Percentiles rank a stretch among this genome's conserved stretches.
These are phyloP conservation scores for Paratrypauchen microcephalus DNA, from an alignment of 2,797 vertebrate genomes.

Conservation along the genomic window DNA sequence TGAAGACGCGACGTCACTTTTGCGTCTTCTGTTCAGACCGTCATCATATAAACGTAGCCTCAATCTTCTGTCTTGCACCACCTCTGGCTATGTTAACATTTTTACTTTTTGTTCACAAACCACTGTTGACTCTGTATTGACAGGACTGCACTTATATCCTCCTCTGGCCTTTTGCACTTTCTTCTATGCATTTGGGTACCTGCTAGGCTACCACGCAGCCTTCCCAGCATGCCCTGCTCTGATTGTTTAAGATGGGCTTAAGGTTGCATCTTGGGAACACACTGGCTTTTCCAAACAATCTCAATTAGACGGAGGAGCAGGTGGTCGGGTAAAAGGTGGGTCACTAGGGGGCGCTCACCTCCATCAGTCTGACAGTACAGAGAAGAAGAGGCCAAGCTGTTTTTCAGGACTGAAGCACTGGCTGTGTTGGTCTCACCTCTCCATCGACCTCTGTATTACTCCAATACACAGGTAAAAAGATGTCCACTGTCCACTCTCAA, in stretches of 20 bases:
- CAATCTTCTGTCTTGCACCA: not conserved
- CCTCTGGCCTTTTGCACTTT: conserved; percentile 68
- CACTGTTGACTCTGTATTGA: not conserved
- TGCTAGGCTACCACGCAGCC: conserved; percentile 80
- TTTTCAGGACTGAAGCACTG: conserved; percentile 70
- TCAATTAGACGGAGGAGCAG: conserved; percentile 86
- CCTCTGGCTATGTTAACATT: not conserved
- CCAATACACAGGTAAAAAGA: conserved; percentile 31
- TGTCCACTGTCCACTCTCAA: conserved; percentile 15
- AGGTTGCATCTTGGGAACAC: conserved; percentile 70
- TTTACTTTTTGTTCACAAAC: not conserved
- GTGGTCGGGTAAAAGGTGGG: conserved; percentile 69
- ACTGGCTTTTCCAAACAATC: conserved; percentile 82
- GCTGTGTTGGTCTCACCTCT: conserved; percentile 75
- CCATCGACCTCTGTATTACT: conserved; percentile 53
- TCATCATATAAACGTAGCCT: too few relatives aligned
- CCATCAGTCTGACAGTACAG: conserved; percentile 80
- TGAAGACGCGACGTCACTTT: too few relatives aligned
- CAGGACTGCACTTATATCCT: conserved; percentile 63
- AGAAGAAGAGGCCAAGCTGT: conserved; percentile 72
- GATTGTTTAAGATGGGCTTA: conserved; percentile 64
- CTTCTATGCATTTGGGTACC: conserved; percentile 80
- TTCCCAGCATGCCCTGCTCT: conserved; percentile 80
- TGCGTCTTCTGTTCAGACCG: too few relatives aligned
- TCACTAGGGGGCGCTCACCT: conserved; percentile 72